A percentile compares a stretch with the other conserved stretches of the same genome.
These are phyloP conservation scores for Heliconius nattereri DNA, from an alignment of 1,140 invertebrate species.

Conservation along the genomic window DNA sequence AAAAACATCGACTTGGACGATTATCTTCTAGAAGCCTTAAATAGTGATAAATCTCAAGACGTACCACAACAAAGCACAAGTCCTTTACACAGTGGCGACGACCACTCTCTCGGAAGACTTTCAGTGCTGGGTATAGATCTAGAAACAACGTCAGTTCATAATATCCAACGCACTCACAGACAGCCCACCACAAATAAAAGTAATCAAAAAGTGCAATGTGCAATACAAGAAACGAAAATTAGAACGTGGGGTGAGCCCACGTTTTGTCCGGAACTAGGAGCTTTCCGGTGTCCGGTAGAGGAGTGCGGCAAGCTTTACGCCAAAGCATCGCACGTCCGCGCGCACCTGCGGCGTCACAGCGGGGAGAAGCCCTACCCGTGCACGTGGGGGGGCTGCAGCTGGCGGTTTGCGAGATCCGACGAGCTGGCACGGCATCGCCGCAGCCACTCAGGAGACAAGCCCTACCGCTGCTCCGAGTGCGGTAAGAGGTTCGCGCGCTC, in stretches of 20 bases:
- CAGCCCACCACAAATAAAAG: conserved; percentile 28
- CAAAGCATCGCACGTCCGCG: conserved; percentile 96
- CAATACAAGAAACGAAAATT: conserved; percentile 47
- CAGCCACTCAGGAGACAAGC: conserved; percentile 90
- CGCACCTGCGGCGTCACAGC: conserved; percentile 95
- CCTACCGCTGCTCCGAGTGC: conserved; percentile 92
- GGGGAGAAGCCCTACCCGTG: conserved; percentile 97
- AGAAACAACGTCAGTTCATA: conserved; percentile 49
- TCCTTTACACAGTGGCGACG: conserved; percentile 37
- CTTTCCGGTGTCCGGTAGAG: conserved; percentile 83
- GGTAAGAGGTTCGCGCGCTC: conserved; percentile 93
- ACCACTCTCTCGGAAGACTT: conserved; percentile 42
- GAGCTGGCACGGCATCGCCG: conserved; percentile 92
- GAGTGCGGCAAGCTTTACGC: conserved; percentile 90
- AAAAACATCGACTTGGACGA: conserved; percentile 66
- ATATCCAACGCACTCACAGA: conserved; percentile 42
- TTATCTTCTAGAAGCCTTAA: conserved; percentile 63
- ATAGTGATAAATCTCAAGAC: conserved; percentile 58
- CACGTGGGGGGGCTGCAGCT: conserved; percentile 95
- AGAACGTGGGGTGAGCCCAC: conserved; percentile 65
- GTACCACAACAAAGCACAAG: conserved; percentile 44
- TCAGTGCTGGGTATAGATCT: conserved; percentile 54
- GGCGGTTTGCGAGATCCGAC: conserved; percentile 96
- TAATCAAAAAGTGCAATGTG: conserved; percentile 40
- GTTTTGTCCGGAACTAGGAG: conserved; percentile 68